These are phyloP conservation scores for Hypotaenidia philippensis DNA, from an alignment of 2,797 vertebrate genomes.

Conservation along the genomic window DNA sequence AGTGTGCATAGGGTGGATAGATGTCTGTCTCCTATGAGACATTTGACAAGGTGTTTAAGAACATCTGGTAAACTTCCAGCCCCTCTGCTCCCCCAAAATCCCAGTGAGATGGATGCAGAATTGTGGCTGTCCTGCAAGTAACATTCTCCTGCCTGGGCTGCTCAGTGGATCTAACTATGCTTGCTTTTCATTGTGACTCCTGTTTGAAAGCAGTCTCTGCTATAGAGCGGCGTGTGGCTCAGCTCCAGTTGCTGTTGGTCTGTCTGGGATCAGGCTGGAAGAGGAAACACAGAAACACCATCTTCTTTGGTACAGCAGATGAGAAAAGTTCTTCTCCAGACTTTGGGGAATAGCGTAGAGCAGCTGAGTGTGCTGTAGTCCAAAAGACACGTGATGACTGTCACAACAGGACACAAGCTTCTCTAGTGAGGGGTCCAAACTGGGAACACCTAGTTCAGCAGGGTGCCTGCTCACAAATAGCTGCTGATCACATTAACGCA, in stretches of 20 bases:
- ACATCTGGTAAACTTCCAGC: background rate
- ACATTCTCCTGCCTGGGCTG: background rate
- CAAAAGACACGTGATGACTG: background rate
- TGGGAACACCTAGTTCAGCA: background rate
- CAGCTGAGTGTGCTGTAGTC: background rate
- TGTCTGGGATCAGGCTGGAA: background rate
- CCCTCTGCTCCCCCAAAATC: background rate
- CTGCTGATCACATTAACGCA: background rate
- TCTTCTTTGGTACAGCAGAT: background rate
- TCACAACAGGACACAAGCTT: background rate
- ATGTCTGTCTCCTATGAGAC: background rate
- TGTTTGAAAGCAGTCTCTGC: background rate
- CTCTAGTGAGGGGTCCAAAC: background rate
- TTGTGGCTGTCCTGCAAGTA: background rate
- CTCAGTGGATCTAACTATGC: background rate
- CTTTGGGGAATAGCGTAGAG: background rate
- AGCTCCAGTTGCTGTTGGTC: background rate
- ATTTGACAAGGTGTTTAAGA: background rate
- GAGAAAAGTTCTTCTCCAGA: background rate
- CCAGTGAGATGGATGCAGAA: background rate
- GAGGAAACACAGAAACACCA: background rate
- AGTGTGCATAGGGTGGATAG: accelerated
- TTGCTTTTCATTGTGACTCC: background rate
- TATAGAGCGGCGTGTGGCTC: accelerated
- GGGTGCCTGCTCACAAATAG: background rate